Base-by-base conservation (phyloP, 2,888 invertebrate species). In the Hybos culiciformis region DNA sequence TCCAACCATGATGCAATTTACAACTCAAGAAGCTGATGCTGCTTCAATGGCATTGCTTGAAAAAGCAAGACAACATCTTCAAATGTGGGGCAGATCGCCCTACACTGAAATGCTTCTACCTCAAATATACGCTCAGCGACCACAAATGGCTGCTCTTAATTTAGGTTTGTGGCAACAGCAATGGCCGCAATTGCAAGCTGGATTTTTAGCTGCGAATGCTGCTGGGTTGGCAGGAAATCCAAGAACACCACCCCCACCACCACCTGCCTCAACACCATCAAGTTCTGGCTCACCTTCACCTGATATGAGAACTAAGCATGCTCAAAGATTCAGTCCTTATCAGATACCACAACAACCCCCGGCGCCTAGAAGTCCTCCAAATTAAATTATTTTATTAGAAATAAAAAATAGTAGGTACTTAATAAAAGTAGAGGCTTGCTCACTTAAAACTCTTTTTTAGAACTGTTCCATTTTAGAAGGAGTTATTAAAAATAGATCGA, bases 141-240 rank as follows among this genome's bases (percentile, higher is more conserved):
- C 61, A 37, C 61, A 61, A 19, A 51, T 67, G 32, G 61, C 62
- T 50, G 67, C 67, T 39, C 58, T 67, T 40, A 66, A 66, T 50
- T 54, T 67, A 32, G 67, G 67, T 42, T 59, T 67, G 53, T 67
- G 67, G 67, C 67, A 67, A 47, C 66, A 66, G 26, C 67, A 67
- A 49, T 67, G 67, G 67, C 67, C 67, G 1, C 67, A 66, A 46
- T 44, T 66, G n/a, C 63, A 66, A 5, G 66, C 67, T 14, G 66
- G 66, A 18, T 67, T 66, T 45, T 46, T 67, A 43, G 65, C 65
- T 42, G 62, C 62, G 1, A 60, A 59, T 1, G 55, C 59, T n/a
- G 61, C 59, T 1, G 47, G 46, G 5, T 41, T 43, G 5, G 31
- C 49, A 21, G 33, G 45, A 40, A 46, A 46, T 23, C 39, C 44